These are phyloP conservation scores for Melieria crassipennis DNA, from an alignment of 2,888 invertebrate genomes.

Conservation along the genomic window DNA sequence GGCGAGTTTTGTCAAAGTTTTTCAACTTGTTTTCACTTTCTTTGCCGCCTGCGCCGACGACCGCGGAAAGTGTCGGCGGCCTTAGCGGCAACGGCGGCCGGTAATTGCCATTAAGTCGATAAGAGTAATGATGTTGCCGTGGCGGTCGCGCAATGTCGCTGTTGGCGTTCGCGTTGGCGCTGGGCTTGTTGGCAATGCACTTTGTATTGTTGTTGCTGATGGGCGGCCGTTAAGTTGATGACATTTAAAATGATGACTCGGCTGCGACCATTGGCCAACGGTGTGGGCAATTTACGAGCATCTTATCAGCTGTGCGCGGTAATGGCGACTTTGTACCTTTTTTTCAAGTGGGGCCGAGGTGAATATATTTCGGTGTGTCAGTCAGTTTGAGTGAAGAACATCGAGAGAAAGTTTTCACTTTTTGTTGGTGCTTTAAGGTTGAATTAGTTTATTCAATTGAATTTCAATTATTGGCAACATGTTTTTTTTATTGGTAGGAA, in stretches of 20 bases:
- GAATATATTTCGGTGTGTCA: too few species aligned
- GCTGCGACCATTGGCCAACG: neutral
- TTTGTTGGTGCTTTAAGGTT: too few species aligned
- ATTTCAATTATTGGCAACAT: too few species aligned
- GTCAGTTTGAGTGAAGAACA: too few species aligned
- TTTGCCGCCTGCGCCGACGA: neutral
- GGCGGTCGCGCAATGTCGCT: too few species aligned
- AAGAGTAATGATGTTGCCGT: conserved; percentile 1
- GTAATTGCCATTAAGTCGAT: conserved; percentile 29
- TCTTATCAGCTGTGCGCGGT: conserved; percentile 3
- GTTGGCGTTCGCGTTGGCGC: too few species aligned
- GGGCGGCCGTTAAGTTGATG: conserved; percentile 22
- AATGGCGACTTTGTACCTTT: neutral
- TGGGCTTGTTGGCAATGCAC: neutral
- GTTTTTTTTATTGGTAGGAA: too few species aligned
- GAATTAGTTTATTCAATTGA: too few species aligned
- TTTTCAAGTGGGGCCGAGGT: too few species aligned
- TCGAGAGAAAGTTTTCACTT: too few species aligned
- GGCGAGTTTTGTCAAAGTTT: too few species aligned
- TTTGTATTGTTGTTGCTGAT: neutral
- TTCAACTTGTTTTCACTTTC: neutral
- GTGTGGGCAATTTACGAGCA: neutral
- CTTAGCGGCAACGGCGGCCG: conserved; percentile 3
- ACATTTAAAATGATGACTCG: conserved; percentile 23
- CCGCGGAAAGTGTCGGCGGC: neutral